phyloP scores from a whole-genome alignment of 2,113 vertebrate genomes.

The Dendropsophus ebraccatus region DNA sequence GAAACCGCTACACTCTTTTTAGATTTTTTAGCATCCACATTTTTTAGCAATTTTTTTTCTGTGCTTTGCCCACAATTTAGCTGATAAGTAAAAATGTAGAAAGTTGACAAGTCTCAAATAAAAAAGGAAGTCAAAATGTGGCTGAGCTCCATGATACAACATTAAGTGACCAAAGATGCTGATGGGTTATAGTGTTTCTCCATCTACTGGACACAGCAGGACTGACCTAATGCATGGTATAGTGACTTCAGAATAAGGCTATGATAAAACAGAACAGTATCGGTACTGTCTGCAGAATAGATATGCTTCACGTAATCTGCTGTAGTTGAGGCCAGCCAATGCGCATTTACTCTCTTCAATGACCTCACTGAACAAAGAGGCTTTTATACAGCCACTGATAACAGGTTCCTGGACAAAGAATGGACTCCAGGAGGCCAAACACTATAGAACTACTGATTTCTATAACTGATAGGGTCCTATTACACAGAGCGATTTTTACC shows the following conservation, averaged over 20 bases:
- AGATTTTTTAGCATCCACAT: background rate
- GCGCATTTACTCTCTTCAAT: background rate
- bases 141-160: background rate
- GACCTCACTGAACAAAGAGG: background rate
- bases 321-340: background rate
- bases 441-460: background rate
- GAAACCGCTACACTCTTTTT: background rate
- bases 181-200: background rate
- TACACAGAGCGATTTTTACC: no score
- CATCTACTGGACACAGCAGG: slow-evolving; percentile 20
- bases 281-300: background rate
- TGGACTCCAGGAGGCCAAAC: background rate
- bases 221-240: background rate
- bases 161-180: background rate
- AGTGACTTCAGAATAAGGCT: background rate
- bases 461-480: no score
- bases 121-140: background rate
- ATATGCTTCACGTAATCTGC: background rate
- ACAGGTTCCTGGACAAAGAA: slow-evolving; percentile 6
- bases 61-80: background rate
- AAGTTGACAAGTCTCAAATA: background rate
- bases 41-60: background rate
- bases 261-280: background rate
- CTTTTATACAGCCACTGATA: background rate
- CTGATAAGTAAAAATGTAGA: background rate